phyloP scores from a whole-genome alignment of 2,888 invertebrate species.

The Caenorhabditis zanzibari region DNA sequence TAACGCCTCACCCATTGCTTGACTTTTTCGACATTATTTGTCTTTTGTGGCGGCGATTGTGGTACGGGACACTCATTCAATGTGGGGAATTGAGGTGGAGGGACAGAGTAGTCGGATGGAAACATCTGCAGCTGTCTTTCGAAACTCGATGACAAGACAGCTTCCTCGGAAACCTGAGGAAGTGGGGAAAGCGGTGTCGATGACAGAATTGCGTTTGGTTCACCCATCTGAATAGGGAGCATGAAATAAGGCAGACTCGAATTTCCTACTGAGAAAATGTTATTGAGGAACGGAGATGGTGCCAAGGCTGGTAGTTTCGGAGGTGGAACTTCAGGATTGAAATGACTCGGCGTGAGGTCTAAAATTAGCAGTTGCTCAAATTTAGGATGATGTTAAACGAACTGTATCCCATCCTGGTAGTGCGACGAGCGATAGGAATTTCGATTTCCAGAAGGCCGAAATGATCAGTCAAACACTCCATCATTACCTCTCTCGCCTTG shows the following conservation, averaged over 20 bases:
- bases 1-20: constrained; percentile 45
- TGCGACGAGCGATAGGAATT: constrained; percentile 26
- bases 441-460: constrained; percentile 54
- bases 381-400: background rate
- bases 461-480: constrained; percentile 51
- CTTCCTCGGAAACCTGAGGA: constrained; percentile 7
- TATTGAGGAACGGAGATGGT: background rate
- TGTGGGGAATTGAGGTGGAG: constrained; percentile 19
- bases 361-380: background rate
- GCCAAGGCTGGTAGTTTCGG: background rate
- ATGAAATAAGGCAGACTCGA: constrained; percentile 1
- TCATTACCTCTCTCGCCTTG: constrained; percentile 50
- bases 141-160: constrained; percentile 13
- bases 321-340: constrained; percentile 12
- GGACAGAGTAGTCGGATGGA: constrained; percentile 27
- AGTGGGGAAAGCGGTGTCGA: constrained; percentile 33
- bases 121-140: constrained; percentile 35
- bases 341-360: background rate
- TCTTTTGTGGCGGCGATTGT: background rate
- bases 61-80: background rate
- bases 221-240: constrained; percentile 40
- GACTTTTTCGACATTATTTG: constrained; percentile 49
- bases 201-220: constrained; percentile 64
- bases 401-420: constrained; percentile 29
- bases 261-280: constrained; percentile 22